Base-by-base conservation (phyloP, 2,113 vertebrate genomes). In the Apeltes quadracus region DNA sequence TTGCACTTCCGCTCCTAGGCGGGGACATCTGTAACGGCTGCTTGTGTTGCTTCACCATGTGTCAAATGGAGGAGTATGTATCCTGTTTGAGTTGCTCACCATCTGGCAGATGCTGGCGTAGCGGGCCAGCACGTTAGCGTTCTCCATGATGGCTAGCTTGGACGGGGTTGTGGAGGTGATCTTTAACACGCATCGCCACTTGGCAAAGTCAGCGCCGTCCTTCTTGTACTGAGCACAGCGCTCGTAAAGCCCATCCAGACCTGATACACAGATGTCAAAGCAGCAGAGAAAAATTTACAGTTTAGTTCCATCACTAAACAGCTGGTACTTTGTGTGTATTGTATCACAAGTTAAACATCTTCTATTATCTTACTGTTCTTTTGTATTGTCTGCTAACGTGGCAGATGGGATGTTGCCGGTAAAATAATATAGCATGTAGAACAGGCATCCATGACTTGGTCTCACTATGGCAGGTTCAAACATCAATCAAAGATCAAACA, bases 191-290 rank as follows among this genome's bases (percentile, higher is more conserved):
- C 93, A 95, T 29, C 94, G 94, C 95, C 95, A 96, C 80, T 96
- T 96, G 83, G 95, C 95, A n/a, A 96, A 96, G 90, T 96, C 95
- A 12, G 94, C 94, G 0, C 95, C 95, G 0, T 96, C 95, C 87
- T 95, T 96, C 92, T 96, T 96, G 79, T 95, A 96, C 88, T 96
- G 94, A 56, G 95, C 94, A 3, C 94, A 95, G 57, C 95, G 94
- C 83, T 96, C 94, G 7, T 94, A 93, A 78, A 96, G 88, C 10
- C 95, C 94, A 46, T 95, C 95, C 67, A 91, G 89, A 79, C 90
- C 87, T 92, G 66, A n/a, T 22, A 69, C 18, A 23, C 11, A 25
- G 29, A 1, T 13, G 8, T 0, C 25, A 10, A 6, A 7, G 23
- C 9, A 18, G 27, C 51, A 27, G 51, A 55, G 53, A 22, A 1